Percentiles rank a stretch among this genome's conserved stretches.
Evolutionary conservation across 2,113 vertebrate species (phyloP).

Genomic region (Thryonomys swinderianus): DNA sequence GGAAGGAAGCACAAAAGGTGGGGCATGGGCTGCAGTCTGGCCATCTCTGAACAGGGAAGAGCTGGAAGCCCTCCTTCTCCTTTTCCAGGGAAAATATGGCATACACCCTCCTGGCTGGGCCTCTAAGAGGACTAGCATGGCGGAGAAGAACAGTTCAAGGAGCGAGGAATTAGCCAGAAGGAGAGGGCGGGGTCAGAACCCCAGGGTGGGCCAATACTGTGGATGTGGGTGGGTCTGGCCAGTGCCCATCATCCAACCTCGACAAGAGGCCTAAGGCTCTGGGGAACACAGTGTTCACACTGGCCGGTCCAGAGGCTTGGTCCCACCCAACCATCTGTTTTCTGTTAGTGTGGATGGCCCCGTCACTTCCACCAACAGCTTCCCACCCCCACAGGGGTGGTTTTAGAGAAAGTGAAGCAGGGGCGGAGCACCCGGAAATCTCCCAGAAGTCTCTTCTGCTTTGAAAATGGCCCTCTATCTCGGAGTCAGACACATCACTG

Average conservation of each 20-base stretch:
- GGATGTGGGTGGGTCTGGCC: not conserved
- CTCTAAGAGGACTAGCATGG: not conserved
- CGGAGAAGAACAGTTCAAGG: not conserved
- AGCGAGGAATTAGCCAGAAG: not conserved
- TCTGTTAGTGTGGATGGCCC: not conserved
- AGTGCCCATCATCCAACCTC: not conserved
- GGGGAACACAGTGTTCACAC: not conserved
- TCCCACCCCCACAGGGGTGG: not conserved
- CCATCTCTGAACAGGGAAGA: not conserved
- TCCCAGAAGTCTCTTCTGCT: slow-evolving; percentile 54
- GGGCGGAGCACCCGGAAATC: slow-evolving; percentile 11
- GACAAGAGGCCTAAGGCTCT: not conserved
- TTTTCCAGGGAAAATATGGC: not conserved
- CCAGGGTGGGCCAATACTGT: not conserved
- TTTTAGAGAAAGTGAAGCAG: not conserved
- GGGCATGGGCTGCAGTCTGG: not conserved
- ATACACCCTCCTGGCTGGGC: not conserved
- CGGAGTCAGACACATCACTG: slow-evolving; percentile 51
- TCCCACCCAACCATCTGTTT: not conserved
- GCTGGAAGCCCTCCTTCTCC: not conserved
- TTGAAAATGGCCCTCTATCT: not conserved
- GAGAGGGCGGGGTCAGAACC: not conserved
- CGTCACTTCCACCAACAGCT: not conserved
- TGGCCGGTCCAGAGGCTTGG: not conserved
- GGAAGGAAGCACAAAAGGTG: not conserved